A percentile compares a stretch with the other conserved stretches of the same genome.
phyloP scores from a whole-genome alignment of 2,113 vertebrate species.

The Chionodraco myersi region DNA sequence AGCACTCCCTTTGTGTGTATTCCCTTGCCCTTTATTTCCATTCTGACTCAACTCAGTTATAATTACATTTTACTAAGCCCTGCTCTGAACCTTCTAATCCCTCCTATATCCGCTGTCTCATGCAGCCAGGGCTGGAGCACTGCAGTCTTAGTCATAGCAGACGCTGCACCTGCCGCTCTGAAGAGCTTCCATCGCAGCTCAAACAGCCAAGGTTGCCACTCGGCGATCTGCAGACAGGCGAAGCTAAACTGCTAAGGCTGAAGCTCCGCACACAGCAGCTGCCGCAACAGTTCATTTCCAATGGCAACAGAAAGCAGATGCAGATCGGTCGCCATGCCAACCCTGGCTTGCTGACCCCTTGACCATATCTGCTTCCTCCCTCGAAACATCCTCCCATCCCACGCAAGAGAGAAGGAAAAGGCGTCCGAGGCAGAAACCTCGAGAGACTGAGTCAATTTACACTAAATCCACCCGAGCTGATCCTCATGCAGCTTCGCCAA shows the following conservation, averaged over 20 bases:
- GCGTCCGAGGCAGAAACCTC: background rate
- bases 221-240: conserved; percentile 4
- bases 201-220: conserved; percentile 15
- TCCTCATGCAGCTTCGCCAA: conserved; percentile 11
- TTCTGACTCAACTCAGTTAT: conserved; percentile 23
- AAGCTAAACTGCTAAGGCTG: background rate
- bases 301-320: conserved; percentile 41
- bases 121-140: background rate
- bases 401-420: conserved; percentile 27
- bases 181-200: conserved; percentile 3
- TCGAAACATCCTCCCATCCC: conserved; percentile 20
- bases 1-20: background rate
- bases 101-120: conserved; percentile 10
- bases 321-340: conserved; percentile 63
- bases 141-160: conserved; percentile 38
- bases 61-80: conserved; percentile 28
- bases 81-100: conserved; percentile 26
- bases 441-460: conserved; percentile 32
- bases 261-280: background rate
- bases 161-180: conserved; percentile 5
- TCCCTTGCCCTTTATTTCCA: conserved; percentile 5
- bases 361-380: conserved; percentile 29
- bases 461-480: conserved; percentile 19
- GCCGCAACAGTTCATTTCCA: conserved; percentile 30
- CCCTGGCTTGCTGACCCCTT: conserved; percentile 41